Conservation (phyloP, 2,888 invertebrate species). For the Hypomecis punctinalis region DNA sequence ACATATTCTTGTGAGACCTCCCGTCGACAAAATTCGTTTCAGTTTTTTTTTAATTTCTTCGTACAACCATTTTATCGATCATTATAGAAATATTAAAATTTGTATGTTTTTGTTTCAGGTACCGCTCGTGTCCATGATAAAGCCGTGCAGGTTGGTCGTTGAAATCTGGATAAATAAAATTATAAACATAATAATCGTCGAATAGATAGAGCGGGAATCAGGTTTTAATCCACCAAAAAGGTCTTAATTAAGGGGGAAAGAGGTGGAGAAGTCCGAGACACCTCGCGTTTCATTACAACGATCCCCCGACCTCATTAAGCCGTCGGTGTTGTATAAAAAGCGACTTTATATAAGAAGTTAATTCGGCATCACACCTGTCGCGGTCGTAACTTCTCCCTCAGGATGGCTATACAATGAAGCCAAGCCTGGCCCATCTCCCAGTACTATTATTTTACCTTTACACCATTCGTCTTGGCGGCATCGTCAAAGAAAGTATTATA, state of each 20-base stretch:
- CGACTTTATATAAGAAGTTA: constrained; percentile 81
- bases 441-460: constrained; percentile 71
- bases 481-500: constrained; percentile 76
- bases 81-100: constrained; percentile 49
- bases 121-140: constrained; percentile 54
- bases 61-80: constrained; percentile 21
- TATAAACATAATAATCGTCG: constrained; percentile 26
- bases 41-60: background rate
- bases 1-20: too few relatives aligned
- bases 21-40: too few relatives aligned
- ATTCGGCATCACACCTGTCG: constrained; percentile 83
- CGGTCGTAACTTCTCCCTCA: constrained; percentile 79
- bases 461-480: constrained; percentile 72
- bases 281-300: constrained; percentile 74
- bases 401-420: constrained; percentile 79
- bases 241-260: constrained; percentile 71
- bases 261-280: constrained; percentile 66
- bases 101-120: constrained; percentile 62
- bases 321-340: constrained; percentile 79
- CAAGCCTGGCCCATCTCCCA: constrained; percentile 68
- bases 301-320: constrained; percentile 76
- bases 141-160: constrained; percentile 66
- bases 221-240: constrained; percentile 61
- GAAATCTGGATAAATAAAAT: constrained; percentile 26
- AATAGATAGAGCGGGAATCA: constrained; percentile 49